Conservation (phyloP, 2,888 invertebrate species). For the Cataglyphis livida region DNA sequence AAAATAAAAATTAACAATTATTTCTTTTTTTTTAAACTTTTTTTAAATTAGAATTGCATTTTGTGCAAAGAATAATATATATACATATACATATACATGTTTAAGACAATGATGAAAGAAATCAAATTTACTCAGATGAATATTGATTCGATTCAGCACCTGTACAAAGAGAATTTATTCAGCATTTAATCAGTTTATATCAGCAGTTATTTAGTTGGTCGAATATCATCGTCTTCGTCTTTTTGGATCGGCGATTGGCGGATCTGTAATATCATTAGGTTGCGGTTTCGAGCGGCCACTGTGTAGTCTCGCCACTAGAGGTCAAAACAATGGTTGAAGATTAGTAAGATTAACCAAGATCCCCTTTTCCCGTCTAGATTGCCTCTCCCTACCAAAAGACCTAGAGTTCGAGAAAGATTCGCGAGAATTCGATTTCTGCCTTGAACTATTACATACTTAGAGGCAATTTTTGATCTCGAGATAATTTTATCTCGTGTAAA, state of each 20-base stretch:
- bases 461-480: slow-evolving; percentile 58
- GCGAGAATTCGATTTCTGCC: slow-evolving; percentile 43
- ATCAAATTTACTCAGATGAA: not conserved
- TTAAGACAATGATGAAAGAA: not conserved
- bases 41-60: not conserved
- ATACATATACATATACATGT: not conserved
- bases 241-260: slow-evolving; percentile 67
- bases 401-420: slow-evolving; percentile 62
- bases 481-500: slow-evolving; percentile 67
- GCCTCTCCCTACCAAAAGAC: slow-evolving; percentile 45
- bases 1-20: not conserved
- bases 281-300: slow-evolving; percentile 67
- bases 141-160: not conserved
- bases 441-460: slow-evolving; percentile 26
- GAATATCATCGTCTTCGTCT: slow-evolving; percentile 55
- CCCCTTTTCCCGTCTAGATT: slow-evolving; percentile 61
- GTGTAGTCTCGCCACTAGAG: slow-evolving; percentile 52
- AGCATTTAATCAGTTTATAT: slow-evolving; percentile 16
- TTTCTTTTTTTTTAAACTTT: not conserved
- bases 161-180: slow-evolving; percentile 21
- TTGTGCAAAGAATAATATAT: not conserved
- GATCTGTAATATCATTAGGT: slow-evolving; percentile 72
- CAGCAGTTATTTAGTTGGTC: slow-evolving; percentile 25
- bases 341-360: slow-evolving; percentile 79
- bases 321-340: slow-evolving; percentile 72